A percentile compares a stretch with the other conserved stretches of the same genome.
phyloP scores from a whole-genome alignment of 2,888 invertebrate species.

The Smittia sp. region DNA sequence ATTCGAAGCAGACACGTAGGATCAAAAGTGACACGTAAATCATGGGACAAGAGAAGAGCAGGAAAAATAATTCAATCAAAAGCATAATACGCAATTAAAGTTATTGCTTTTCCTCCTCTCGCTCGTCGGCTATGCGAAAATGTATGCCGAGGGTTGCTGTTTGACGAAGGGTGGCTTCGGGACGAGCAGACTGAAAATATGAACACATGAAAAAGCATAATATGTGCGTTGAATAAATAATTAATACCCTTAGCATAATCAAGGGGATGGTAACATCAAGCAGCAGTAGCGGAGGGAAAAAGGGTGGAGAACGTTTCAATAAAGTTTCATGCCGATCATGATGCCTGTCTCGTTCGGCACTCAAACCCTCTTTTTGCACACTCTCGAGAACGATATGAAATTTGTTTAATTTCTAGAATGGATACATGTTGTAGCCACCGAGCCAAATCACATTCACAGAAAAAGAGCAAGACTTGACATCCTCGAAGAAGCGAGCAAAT shows the following conservation, averaged over 20 bases:
- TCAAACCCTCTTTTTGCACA: too few relatives aligned
- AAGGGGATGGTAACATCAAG: neutral
- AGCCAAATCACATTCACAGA: too few relatives aligned
- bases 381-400: too few relatives aligned
- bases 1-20: neutral
- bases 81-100: slow-evolving; percentile 40
- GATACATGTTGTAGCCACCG: too few relatives aligned
- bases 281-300: neutral
- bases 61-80: slow-evolving; percentile 39
- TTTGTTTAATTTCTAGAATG: neutral
- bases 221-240: slow-evolving; percentile 41
- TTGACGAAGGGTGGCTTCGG: neutral
- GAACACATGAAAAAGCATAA: slow-evolving; percentile 36
- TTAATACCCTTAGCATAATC: slow-evolving; percentile 37
- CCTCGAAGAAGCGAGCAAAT: neutral
- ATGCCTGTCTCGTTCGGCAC: neutral
- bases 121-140: neutral
- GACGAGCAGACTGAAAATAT: neutral
- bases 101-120: slow-evolving; percentile 38
- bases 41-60: neutral
- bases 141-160: neutral
- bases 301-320: neutral
- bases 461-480: too few relatives aligned
- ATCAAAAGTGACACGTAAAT: slow-evolving; percentile 29
- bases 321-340: slow-evolving; percentile 20